Evolutionary conservation across 2,113 vertebrate species (phyloP).

Genomic region (Dascyllus trimaculatus): DNA sequence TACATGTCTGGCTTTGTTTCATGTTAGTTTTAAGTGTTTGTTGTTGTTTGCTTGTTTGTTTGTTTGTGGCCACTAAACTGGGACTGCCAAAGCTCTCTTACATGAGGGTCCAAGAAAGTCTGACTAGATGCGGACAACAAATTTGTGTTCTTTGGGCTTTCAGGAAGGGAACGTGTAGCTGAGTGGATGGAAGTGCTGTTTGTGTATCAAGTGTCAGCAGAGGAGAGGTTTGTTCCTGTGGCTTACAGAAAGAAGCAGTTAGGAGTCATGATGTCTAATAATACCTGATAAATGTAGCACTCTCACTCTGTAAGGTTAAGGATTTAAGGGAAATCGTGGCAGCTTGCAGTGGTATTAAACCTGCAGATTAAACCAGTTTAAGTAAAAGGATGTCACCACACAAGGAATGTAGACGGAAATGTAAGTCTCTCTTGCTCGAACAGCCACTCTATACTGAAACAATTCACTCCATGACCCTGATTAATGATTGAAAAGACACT

Average conservation of each 20-base stretch:
- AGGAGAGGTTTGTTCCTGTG: slow-evolving; percentile 41
- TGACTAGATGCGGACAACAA: slow-evolving; percentile 20
- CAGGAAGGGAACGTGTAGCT: slow-evolving; percentile 7
- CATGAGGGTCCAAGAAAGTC: not conserved
- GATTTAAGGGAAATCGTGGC: slow-evolving; percentile 15
- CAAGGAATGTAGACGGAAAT: not conserved
- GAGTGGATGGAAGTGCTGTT: slow-evolving; percentile 28
- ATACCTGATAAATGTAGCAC: slow-evolving; percentile 51
- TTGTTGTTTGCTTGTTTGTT: not conserved
- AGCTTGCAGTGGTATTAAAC: slow-evolving; percentile 15
- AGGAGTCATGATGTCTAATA: slow-evolving; percentile 40
- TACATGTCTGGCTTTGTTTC: too few relatives aligned
- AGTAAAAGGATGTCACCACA: not conserved
- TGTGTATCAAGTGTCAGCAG: slow-evolving; percentile 48
- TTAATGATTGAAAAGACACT: slow-evolving; percentile 6
- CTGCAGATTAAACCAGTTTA: slow-evolving; percentile 3
- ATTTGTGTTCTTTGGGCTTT: slow-evolving; percentile 12
- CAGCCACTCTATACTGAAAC: not conserved
- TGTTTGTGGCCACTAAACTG: not conserved
- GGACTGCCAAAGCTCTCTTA: not conserved
- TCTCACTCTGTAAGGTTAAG: slow-evolving; percentile 19
- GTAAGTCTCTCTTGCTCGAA: not conserved
- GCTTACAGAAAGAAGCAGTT: slow-evolving; percentile 31
- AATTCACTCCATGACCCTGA: not conserved
- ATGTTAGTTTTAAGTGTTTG: too few relatives aligned